These are phyloP conservation scores for Anoplophora glabripennis DNA, from an alignment of 1,140 invertebrate species.

Conservation along the genomic window DNA sequence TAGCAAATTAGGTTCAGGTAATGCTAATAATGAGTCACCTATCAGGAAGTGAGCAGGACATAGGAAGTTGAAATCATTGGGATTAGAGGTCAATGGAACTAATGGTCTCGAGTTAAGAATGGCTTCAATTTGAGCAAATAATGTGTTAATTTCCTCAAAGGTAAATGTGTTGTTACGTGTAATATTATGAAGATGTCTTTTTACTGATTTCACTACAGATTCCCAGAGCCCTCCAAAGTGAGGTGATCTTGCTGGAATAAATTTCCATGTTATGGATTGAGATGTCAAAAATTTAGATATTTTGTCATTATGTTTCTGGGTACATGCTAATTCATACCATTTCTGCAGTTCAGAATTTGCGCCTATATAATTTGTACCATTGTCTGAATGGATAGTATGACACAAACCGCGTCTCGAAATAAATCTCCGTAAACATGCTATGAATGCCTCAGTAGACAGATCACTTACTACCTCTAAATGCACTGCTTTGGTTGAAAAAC, in stretches of 20 bases:
- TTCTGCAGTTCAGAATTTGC: background rate
- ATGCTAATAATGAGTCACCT: too few relatives aligned
- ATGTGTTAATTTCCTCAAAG: background rate
- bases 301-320: too few relatives aligned
- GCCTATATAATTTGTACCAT: constrained; percentile 8
- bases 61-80: too few relatives aligned
- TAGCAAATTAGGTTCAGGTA: too few relatives aligned
- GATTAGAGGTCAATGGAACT: too few relatives aligned
- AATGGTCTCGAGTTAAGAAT: too few relatives aligned
- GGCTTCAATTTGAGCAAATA: too few relatives aligned
- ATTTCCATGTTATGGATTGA: background rate
- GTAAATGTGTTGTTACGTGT: background rate
- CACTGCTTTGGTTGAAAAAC: constrained; percentile 35
- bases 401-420: constrained; percentile 19
- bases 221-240: constrained; percentile 2
- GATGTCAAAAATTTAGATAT: too few relatives aligned
- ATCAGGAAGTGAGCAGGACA: too few relatives aligned
- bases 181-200: background rate
- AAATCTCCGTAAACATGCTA: constrained; percentile 38
- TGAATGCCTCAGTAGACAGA: constrained; percentile 35
- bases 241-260: background rate
- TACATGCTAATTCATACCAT: too few relatives aligned
- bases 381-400: background rate
- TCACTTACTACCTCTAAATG: constrained; percentile 40
- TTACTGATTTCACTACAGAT: background rate